Conservation (phyloP, 2,113 vertebrate genomes). For the Paramisgurnus dabryanus region DNA sequence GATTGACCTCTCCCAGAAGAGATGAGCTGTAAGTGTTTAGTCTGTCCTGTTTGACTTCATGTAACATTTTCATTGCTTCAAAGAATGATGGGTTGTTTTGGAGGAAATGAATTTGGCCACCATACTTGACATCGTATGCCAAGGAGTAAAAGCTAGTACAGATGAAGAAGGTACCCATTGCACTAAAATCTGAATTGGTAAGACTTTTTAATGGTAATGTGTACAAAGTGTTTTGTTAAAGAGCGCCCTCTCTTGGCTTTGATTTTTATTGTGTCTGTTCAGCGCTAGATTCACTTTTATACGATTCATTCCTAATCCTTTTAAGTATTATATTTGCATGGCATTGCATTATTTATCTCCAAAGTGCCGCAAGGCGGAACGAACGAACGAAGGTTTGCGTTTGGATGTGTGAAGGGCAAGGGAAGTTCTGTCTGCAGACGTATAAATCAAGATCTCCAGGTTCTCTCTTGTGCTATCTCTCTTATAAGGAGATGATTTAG, state of each 20-base stretch:
- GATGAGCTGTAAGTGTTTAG: neutral
- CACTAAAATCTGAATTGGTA: slow-evolving; percentile 30
- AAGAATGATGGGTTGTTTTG: neutral
- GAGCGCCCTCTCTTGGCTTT: slow-evolving; percentile 30
- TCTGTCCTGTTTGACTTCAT: neutral
- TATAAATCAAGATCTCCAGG: slow-evolving; percentile 19
- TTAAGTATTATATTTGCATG: slow-evolving; percentile 45
- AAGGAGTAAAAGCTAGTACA: slow-evolving; percentile 16
- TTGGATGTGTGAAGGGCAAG: slow-evolving; percentile 20
- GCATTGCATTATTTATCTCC: slow-evolving; percentile 31
- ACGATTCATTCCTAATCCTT: slow-evolving; percentile 31
- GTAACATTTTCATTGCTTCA: neutral
- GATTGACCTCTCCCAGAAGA: slow-evolving; percentile 12
- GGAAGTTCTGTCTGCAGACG: slow-evolving; percentile 33
- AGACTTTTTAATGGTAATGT: slow-evolving; percentile 1
- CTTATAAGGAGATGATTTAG: slow-evolving; percentile 52
- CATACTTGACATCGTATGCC: neutral
- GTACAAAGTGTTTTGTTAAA: slow-evolving; percentile 25
- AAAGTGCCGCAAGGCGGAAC: slow-evolving; percentile 31
- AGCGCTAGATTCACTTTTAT: slow-evolving; percentile 11
- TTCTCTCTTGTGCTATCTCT: slow-evolving; percentile 50
- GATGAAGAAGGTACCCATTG: slow-evolving; percentile 37
- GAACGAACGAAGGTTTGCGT: slow-evolving; percentile 32
- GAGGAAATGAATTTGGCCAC: neutral
- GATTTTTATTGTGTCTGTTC: neutral